Evolutionary conservation across 2,113 vertebrate species (phyloP), one percentile per base, ranked within the genome.

Genomic region (Lagopus muta): DNA sequence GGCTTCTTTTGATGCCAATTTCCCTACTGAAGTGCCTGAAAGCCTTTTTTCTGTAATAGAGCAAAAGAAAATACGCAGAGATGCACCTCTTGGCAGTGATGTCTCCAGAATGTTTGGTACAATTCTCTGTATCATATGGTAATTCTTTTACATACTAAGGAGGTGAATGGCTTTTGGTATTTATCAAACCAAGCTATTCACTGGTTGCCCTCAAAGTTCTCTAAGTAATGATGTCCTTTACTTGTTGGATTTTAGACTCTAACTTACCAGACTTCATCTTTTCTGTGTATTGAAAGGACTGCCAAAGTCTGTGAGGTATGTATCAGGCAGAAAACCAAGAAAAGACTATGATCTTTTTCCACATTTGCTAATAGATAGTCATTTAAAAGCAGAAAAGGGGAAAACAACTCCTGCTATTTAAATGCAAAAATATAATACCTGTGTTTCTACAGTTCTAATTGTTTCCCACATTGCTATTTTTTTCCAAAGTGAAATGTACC

Each of bases 201-300:
- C 11, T 52, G 21, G 2, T 4, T 71, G 6, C n/a, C 0, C 0
- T 71, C 28, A 55, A 50, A 74, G 4, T 7, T 66, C 6, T 82
- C 40, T 61, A 18, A 66, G 25, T 45, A 62, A 17, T 73, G 17
- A n/a, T 21, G 4, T 65, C 34, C 48, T 45, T 90, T 82, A 78
- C 20, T 18, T 78, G 13, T 12, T 66, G 16, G 34, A 70, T 74
- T 90, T 45, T 40, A n/a, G 60, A 74, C 13, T 2, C 13, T 38
- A 72, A 50, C 18, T 50, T 15, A 30, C 77, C 36, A 85, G 20
- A 45, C 7, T 60, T 90, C 13, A 65, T 28, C 6, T 75, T 61
- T 86, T 74, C 28, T 60, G 20, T 25, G 10, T 12, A 10, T 81
- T 57, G 55, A 62, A 47, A 58, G 14, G 34, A 62, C 60, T 25